Conservation (phyloP, 2,888 invertebrate genomes). For the Diarsia rubi region DNA sequence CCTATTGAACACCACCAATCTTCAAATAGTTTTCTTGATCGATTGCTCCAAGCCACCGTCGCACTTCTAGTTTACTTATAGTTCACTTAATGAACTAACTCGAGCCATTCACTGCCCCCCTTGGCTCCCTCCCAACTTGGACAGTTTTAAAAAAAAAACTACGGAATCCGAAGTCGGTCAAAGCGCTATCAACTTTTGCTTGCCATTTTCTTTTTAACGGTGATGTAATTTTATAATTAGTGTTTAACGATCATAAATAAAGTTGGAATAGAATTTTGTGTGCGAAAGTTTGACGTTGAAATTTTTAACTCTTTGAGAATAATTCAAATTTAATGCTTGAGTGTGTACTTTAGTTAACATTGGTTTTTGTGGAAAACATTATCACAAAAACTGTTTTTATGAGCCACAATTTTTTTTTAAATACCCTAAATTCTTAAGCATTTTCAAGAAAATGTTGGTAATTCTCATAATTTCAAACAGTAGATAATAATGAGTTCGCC, state of each 20-base stretch:
- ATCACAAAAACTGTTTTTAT: background rate
- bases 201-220: conserved; percentile 37
- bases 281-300: background rate
- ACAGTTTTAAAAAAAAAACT: conserved; percentile 49
- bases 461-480: background rate
- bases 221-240: conserved; percentile 50
- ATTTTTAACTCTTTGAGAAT: background rate
- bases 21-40: conserved; percentile 50
- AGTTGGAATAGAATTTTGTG: conserved; percentile 16
- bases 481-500: background rate
- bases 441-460: background rate
- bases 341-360: too few relatives aligned
- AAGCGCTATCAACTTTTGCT: conserved; percentile 50
- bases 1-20: conserved; percentile 21
- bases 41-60: conserved; percentile 46
- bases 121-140: conserved; percentile 62
- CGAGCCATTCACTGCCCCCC: conserved; percentile 37
- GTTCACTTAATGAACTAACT: conserved; percentile 67
- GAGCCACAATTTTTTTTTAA: background rate
- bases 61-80: conserved; percentile 58
- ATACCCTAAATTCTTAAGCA: too few relatives aligned
- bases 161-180: conserved; percentile 45
- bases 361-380: background rate
- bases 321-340: background rate
- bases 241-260: conserved; percentile 9